Conservation (phyloP, 2,113 vertebrate genomes). For the Nettapus auritus region DNA sequence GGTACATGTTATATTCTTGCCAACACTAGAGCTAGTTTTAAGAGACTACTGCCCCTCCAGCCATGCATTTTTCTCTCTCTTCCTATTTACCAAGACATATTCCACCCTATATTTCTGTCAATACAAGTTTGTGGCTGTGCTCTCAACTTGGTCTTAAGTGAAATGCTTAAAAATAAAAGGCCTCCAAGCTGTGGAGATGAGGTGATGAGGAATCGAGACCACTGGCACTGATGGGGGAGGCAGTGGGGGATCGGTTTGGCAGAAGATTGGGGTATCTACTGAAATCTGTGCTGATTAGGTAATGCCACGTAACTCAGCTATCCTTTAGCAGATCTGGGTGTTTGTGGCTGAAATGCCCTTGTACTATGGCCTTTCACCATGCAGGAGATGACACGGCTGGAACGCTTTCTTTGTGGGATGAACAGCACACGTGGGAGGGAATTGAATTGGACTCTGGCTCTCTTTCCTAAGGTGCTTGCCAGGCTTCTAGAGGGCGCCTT, state of each 20-base stretch:
- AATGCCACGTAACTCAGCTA: fast-evolving
- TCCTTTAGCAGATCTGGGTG: background rate
- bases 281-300: background rate
- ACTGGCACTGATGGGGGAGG: background rate
- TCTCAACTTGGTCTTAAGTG: background rate
- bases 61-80: background rate
- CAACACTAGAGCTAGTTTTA: background rate
- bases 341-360: background rate
- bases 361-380: background rate
- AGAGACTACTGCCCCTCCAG: background rate
- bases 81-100: background rate
- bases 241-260: fast-evolving
- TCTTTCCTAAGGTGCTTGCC: background rate
- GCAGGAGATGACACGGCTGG: fast-evolving
- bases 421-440: background rate
- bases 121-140: background rate
- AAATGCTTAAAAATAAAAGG: background rate
- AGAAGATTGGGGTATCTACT: fast-evolving
- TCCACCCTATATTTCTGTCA: background rate
- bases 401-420: background rate
- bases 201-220: background rate
- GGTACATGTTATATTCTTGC: background rate
- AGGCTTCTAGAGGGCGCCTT: background rate
- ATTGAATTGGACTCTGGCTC: background rate
- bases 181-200: background rate